These are phyloP conservation scores for Cotesia glomerata DNA, from an alignment of 1,140 invertebrate genomes.

Conservation along the genomic window DNA sequence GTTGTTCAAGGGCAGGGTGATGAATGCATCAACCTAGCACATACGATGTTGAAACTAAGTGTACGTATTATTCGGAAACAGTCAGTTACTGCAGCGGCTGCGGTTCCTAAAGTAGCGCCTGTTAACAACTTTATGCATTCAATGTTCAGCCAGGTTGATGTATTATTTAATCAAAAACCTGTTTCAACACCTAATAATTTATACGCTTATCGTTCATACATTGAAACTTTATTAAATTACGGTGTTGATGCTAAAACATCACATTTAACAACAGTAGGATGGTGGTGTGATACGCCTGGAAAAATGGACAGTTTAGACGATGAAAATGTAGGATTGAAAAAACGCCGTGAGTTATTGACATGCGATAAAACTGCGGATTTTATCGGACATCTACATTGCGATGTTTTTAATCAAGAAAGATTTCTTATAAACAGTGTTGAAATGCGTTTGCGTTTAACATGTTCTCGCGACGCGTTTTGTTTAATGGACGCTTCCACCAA, in stretches of 20 bases:
- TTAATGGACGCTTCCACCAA: constrained; percentile 38
- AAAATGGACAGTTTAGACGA: constrained; percentile 40
- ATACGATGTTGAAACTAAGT: constrained; percentile 46
- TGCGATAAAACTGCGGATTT: not conserved
- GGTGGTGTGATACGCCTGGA: too few relatives aligned
- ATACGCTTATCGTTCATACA: constrained; percentile 54
- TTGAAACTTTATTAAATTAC: too few relatives aligned
- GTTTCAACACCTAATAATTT: constrained; percentile 50
- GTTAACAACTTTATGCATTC: constrained; percentile 55
- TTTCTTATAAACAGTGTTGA: constrained; percentile 55
- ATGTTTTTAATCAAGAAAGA: constrained; percentile 52
- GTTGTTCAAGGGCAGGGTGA: constrained; percentile 47
- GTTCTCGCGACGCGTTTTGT: constrained; percentile 50
- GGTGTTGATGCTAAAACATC: too few relatives aligned
- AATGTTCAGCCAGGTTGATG: constrained; percentile 50
- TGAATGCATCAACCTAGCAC: constrained; percentile 52
- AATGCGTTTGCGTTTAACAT: constrained; percentile 47
- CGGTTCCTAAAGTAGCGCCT: not conserved
- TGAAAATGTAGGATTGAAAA: constrained; percentile 16
- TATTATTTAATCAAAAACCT: constrained; percentile 54
- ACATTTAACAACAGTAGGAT: too few relatives aligned
- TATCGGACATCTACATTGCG: constrained; percentile 30
- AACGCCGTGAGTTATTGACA: not conserved
- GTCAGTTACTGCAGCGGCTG: too few relatives aligned
- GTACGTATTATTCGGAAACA: constrained; percentile 37